A percentile compares a stretch with the other conserved stretches of the same genome.
Conservation (phyloP, 2,113 vertebrate genomes). For the Perognathus longimembris region DNA sequence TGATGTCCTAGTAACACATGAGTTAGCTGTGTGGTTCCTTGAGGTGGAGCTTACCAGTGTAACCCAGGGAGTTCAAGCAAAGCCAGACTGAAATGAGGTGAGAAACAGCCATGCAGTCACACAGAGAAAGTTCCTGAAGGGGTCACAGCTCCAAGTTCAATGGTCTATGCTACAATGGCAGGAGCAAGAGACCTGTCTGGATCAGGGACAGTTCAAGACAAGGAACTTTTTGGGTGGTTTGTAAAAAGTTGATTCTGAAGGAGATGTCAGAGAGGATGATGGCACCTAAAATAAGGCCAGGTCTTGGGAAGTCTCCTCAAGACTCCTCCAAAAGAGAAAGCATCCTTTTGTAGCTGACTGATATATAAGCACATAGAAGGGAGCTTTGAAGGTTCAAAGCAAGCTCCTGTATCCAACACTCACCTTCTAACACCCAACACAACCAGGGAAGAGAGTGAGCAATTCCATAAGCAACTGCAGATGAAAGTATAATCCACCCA, state of each 20-base stretch:
- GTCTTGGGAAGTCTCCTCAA: background rate
- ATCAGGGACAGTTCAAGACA: background rate
- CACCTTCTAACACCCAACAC: background rate
- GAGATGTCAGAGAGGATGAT: background rate
- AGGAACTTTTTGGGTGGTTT: background rate
- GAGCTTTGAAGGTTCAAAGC: background rate
- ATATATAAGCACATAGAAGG: background rate
- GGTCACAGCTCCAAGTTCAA: background rate
- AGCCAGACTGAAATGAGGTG: background rate
- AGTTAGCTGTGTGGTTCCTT: background rate
- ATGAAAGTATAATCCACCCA: background rate
- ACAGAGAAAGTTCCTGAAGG: background rate
- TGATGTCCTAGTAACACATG: background rate
- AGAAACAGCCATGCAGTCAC: background rate
- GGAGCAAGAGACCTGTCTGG: too few relatives aligned
- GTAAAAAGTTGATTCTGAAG: background rate
- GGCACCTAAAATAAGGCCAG: background rate
- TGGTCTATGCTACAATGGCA: too few relatives aligned
- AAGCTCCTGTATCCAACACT: background rate
- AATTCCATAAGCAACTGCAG: constrained; percentile 23
- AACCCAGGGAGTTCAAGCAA: background rate
- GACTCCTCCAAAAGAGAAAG: background rate
- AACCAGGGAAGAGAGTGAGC: background rate
- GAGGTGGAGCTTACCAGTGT: background rate
- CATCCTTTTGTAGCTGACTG: background rate